Percentiles rank a stretch among this genome's conserved stretches.
phyloP scores from a whole-genome alignment of 2,797 vertebrate genomes.

The Xerus rutilus region DNA sequence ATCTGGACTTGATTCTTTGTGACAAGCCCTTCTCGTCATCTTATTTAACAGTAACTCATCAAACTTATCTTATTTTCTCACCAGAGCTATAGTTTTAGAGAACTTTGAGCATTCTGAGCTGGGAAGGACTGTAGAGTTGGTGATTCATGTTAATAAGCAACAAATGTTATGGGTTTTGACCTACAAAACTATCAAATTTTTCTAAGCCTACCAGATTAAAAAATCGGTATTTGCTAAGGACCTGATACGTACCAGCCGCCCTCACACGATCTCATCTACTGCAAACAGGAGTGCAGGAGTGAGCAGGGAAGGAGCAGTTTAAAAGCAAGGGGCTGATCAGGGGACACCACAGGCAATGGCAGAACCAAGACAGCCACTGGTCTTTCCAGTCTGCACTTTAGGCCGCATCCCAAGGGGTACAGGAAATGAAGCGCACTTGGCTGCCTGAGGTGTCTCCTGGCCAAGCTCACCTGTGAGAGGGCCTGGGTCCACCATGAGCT shows the following conservation, averaged over 20 bases:
- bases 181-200: slow-evolving; percentile 21
- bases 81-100: slow-evolving; percentile 56
- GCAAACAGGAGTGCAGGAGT: neutral
- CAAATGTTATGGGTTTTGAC: neutral
- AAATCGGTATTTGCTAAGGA: neutral
- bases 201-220: neutral
- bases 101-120: slow-evolving; percentile 1
- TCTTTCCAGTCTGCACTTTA: neutral
- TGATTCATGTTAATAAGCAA: slow-evolving; percentile 39
- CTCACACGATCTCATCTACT: neutral
- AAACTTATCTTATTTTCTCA: slow-evolving; percentile 26
- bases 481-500: neutral
- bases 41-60: neutral
- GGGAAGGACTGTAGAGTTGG: neutral
- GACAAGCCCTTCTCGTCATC: neutral
- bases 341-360: neutral
- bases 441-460: neutral
- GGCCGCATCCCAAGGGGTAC: fast-evolving
- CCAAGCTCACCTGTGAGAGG: neutral
- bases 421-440: neutral
- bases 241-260: neutral
- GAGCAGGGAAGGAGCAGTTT: neutral
- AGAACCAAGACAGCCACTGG: neutral
- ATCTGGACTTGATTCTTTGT: slow-evolving; percentile 7
- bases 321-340: neutral